Evolutionary conservation across 2,888 invertebrate genomes (phyloP).

Genomic region (Diarsia dahlii): DNA sequence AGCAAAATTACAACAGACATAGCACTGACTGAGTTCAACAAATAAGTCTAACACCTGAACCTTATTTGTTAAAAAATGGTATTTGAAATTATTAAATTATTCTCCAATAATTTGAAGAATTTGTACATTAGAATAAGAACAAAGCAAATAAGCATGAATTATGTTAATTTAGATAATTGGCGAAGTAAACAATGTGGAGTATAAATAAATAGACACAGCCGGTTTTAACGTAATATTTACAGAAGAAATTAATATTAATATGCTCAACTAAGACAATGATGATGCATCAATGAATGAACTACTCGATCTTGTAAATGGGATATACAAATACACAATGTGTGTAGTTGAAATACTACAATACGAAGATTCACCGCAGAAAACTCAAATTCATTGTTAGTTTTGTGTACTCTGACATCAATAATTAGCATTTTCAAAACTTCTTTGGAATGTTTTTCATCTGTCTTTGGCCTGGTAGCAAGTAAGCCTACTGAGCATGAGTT

Average conservation of each 20-base stretch:
- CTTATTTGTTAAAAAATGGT: neutral
- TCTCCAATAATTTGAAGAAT: slow-evolving; percentile 3
- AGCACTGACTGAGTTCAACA: neutral
- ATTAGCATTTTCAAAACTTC: neutral
- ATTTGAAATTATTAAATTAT: too few relatives aligned
- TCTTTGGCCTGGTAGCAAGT: neutral
- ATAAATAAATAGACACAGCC: neutral
- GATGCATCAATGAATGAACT: neutral
- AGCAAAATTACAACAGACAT: neutral
- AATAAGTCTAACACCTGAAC: neutral
- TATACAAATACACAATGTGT: neutral
- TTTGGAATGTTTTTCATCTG: neutral
- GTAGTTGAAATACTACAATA: neutral
- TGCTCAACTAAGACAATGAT: neutral
- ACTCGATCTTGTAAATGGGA: neutral
- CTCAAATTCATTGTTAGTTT: neutral
- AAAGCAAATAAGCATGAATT: slow-evolving; percentile 8
- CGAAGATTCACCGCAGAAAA: neutral
- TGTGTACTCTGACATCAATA: neutral
- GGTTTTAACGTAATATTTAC: neutral
- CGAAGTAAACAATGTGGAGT: neutral
- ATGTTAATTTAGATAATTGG: slow-evolving; percentile 22
- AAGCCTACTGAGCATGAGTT: neutral
- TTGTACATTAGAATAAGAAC: neutral
- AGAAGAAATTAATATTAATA: neutral